These are phyloP conservation scores for Pomatorhinus ruficollis DNA, from an alignment of 2,113 vertebrate species.

Conservation along the genomic window DNA sequence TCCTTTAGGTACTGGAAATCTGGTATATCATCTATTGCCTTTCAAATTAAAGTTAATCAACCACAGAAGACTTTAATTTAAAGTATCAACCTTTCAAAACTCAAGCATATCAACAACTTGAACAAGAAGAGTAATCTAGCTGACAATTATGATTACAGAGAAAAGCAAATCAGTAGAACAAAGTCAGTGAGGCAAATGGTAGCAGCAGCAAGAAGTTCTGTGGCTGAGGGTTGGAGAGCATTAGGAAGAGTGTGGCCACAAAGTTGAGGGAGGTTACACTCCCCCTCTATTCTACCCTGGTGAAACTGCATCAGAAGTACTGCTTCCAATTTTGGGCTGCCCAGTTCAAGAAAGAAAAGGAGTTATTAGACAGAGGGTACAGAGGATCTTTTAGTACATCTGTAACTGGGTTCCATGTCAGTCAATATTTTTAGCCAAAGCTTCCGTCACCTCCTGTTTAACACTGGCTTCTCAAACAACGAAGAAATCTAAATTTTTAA, in stretches of 20 bases:
- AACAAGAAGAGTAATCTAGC: background rate
- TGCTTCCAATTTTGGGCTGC: background rate
- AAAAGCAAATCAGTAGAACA: background rate
- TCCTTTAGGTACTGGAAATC: background rate
- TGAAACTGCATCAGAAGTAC: too few species aligned
- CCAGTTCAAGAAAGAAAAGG: background rate
- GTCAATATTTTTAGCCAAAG: background rate
- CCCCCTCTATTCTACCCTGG: background rate
- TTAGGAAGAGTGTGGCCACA: background rate
- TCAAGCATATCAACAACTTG: background rate
- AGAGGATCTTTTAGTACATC: background rate
- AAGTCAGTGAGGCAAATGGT: background rate
- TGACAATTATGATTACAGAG: background rate
- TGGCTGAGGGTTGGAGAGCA: background rate
- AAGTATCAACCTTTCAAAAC: background rate
- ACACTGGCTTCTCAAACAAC: background rate
- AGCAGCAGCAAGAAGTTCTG: background rate
- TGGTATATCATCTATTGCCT: background rate
- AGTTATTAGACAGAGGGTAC: background rate
- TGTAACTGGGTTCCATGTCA: background rate
- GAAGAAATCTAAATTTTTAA: background rate
- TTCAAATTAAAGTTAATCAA: background rate
- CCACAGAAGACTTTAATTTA: background rate
- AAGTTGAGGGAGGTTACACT: background rate
- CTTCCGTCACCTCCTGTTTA: background rate